Evolutionary conservation across 2,113 vertebrate genomes (phyloP), one percentile per base, ranked within the genome.

Genomic region (Puffinus mauretanicus): DNA sequence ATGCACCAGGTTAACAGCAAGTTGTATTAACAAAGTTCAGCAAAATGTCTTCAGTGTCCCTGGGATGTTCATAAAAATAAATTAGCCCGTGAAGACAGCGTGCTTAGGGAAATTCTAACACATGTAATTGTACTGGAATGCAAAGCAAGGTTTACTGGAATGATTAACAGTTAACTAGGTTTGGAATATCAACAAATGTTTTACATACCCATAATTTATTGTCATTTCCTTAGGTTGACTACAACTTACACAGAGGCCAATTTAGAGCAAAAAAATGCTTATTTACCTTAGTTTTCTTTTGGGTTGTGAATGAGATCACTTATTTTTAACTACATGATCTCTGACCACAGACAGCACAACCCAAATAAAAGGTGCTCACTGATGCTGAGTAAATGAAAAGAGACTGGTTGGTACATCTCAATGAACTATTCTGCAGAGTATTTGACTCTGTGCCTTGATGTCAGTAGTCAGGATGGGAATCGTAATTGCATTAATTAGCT

Each of bases 101-200:
- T 92, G 85, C 86, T 95, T 82, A 72, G 61, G 88, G 95, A 93
- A 91, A 93, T 88, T 93, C 75, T 88, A 94, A 70, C 73, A 81
- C 58, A 82, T 60, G 34, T 75, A 78, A 75, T 90, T 96, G 73
- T 83, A 72, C 83, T 54, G 82, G 91, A 81, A 81, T 88, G 29
- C 34, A 84, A 94, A 65, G 87, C 70, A 94, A 97, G 70, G 57
- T 82, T 97, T 97, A 77, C 80, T 49, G 54, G 93, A 96, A 93
- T 95, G 77, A 96, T 96, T 96, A 94, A 95, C 82, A 94, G 81
- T 94, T 96, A 95, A 73, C 90, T 93, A 96, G 65, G 57, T 91
- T 78, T 95, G 54, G 82, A 97, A 86, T 77, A 95, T 86, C 96
- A 82, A 69, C 93, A 96, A 94, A 51, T 88, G 49, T 81, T 96